A percentile compares a stretch with the other conserved stretches of the same genome.
Conservation (phyloP, 1,140 invertebrate genomes). For the Notospermus geniculatus region DNA sequence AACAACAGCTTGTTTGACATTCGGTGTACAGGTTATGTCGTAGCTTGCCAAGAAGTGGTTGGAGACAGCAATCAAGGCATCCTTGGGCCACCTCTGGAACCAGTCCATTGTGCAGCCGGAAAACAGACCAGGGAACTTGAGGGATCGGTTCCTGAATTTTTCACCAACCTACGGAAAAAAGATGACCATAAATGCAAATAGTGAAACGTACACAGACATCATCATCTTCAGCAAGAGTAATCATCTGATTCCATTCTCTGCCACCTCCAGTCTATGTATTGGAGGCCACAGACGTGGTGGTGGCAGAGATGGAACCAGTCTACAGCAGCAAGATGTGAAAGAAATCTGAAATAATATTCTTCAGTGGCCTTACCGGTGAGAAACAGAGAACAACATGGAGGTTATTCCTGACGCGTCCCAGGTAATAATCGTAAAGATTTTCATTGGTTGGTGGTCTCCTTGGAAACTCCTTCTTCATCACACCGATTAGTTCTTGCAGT, state of each 20-base stretch:
- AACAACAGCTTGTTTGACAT: slow-evolving; percentile 82
- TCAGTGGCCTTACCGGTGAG: slow-evolving; percentile 72
- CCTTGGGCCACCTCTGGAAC: slow-evolving; percentile 96
- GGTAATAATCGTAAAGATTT: slow-evolving; percentile 90
- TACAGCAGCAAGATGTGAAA: not conserved
- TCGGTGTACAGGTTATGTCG: slow-evolving; percentile 78
- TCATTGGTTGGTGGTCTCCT: slow-evolving; percentile 84
- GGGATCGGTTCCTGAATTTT: slow-evolving; percentile 70
- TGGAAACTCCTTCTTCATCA: slow-evolving; percentile 92
- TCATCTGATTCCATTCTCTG: too few species aligned
- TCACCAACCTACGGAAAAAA: slow-evolving; percentile 60
- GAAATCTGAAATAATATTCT: not conserved
- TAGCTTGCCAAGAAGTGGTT: slow-evolving; percentile 87
- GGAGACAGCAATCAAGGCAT: slow-evolving; percentile 89
- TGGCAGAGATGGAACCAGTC: too few species aligned
- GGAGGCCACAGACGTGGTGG: too few species aligned
- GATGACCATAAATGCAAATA: not conserved
- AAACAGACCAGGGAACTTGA: slow-evolving; percentile 92
- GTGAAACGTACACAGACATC: not conserved
- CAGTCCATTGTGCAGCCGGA: slow-evolving; percentile 97
- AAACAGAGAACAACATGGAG: slow-evolving; percentile 95
- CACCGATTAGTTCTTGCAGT: slow-evolving; percentile 86
- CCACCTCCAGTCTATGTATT: too few species aligned
- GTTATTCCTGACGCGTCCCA: slow-evolving; percentile 87
- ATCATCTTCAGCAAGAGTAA: too few species aligned